Percentiles rank a stretch among this genome's conserved stretches.
phyloP scores from a whole-genome alignment of 2,888 invertebrate species.

The Agapostemon virescens region DNA sequence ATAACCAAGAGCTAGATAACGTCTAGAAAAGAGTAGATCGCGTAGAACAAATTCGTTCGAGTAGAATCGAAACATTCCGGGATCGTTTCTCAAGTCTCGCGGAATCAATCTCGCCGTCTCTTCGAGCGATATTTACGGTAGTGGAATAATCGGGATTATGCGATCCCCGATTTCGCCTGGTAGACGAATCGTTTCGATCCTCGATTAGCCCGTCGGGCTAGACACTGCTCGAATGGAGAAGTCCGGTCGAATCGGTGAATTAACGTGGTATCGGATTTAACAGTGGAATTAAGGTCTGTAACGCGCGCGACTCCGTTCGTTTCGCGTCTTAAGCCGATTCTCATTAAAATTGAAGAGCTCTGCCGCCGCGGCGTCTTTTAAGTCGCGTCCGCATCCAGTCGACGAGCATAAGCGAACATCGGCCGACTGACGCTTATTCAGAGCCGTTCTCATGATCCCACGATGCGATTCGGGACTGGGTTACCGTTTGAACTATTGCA shows the following conservation, averaged over 20 bases:
- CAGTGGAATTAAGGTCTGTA: slow-evolving; percentile 49
- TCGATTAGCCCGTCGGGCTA: slow-evolving; percentile 36
- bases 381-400: neutral
- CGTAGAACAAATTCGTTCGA: neutral
- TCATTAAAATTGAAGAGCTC: slow-evolving; percentile 60
- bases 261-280: slow-evolving; percentile 59
- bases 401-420: neutral
- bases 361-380: slow-evolving; percentile 22
- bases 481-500: slow-evolving; percentile 1
- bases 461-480: neutral
- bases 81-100: neutral
- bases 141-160: slow-evolving; percentile 28
- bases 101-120: slow-evolving; percentile 20
- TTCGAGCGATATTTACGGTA: slow-evolving; percentile 9
- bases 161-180: neutral
- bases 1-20: neutral
- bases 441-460: neutral
- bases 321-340: slow-evolving; percentile 53
- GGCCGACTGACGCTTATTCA: neutral
- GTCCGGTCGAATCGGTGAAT: slow-evolving; percentile 42
- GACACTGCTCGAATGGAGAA: neutral
- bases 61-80: neutral
- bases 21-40: neutral
- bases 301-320: slow-evolving; percentile 41
- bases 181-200: slow-evolving; percentile 17